Evolutionary conservation across 2,113 vertebrate species (phyloP).

Genomic region (Melierax canorus): DNA sequence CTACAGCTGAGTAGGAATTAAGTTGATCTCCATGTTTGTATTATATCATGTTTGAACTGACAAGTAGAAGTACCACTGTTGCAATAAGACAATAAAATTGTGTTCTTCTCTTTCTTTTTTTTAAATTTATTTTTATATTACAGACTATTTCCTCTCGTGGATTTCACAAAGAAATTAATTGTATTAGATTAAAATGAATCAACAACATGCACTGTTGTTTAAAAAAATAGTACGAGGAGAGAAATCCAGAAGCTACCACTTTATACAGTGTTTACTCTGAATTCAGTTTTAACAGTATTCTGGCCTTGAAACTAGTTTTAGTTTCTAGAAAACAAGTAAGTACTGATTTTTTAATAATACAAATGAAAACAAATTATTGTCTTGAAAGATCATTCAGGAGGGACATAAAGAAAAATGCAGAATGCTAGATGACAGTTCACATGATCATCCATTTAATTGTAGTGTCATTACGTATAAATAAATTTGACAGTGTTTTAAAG

Average conservation of each 20-base stretch:
- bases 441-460: not conserved
- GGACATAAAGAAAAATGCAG: not conserved
- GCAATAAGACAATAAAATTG: not conserved
- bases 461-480: not conserved
- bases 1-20: not conserved
- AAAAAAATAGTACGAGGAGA: not conserved
- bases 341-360: not conserved
- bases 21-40: not conserved
- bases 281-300: not conserved
- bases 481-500: not conserved
- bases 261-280: not conserved
- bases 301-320: not conserved
- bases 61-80: not conserved
- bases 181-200: not conserved
- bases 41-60: not conserved
- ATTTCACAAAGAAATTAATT: not conserved
- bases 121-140: not conserved
- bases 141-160: not conserved
- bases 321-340: not conserved
- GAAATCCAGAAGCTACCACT: not conserved
- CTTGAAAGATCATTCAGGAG: not conserved
- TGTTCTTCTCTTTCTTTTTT: not conserved
- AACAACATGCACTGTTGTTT: not conserved
- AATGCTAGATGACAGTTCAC: not conserved
- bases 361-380: not conserved